Conservation (phyloP, 2,113 vertebrate genomes). For the Eleginops maclovinus region DNA sequence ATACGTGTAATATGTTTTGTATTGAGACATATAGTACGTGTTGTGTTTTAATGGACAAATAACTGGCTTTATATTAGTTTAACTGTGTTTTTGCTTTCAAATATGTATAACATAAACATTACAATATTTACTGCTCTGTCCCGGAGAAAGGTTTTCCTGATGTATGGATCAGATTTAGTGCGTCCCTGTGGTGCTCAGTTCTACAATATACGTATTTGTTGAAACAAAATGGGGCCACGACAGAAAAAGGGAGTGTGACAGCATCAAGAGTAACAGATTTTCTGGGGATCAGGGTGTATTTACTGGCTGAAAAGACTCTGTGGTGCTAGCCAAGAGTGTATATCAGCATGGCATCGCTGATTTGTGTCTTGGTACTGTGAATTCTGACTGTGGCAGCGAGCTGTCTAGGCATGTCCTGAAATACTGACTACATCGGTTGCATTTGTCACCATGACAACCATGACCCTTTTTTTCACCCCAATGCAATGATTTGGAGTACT, state of each 20-base stretch:
- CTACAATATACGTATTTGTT: neutral
- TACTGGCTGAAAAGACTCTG: conserved; percentile 52
- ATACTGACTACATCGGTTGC: conserved; percentile 35
- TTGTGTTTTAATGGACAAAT: neutral
- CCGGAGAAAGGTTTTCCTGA: neutral
- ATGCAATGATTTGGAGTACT: conserved; percentile 9
- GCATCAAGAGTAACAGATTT: conserved; percentile 59
- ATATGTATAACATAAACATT: neutral
- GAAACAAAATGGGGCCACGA: neutral
- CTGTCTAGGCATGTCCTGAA: conserved; percentile 27
- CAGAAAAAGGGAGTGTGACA: conserved; percentile 5
- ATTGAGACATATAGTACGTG: neutral
- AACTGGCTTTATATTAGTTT: neutral
- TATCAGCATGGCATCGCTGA: conserved; percentile 58
- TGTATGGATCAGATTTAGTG: neutral
- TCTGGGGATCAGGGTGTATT: conserved; percentile 56
- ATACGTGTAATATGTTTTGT: too few relatives aligned
- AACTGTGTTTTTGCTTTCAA: neutral
- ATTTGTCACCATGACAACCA: conserved; percentile 64
- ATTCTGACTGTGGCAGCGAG: conserved; percentile 40
- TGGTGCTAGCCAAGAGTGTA: conserved; percentile 49
- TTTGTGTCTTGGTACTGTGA: conserved; percentile 53
- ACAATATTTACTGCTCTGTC: neutral
- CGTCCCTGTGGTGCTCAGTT: neutral
- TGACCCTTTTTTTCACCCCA: neutral